These are phyloP conservation scores for Hyles vespertilio DNA, from an alignment of 1,140 invertebrate genomes.

Conservation along the genomic window DNA sequence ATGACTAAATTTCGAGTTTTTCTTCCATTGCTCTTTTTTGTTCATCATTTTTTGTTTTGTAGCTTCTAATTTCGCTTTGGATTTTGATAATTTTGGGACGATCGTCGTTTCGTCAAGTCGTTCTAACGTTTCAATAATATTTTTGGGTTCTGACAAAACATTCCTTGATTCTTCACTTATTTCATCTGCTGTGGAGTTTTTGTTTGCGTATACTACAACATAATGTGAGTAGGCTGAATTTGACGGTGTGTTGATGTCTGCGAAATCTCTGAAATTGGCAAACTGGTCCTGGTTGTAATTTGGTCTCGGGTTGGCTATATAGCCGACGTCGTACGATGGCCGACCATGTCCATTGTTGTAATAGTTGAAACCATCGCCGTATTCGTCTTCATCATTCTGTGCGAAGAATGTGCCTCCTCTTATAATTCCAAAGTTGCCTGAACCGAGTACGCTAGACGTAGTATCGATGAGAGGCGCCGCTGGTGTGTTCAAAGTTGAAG, in stretches of 20 bases:
- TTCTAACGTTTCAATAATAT: slow-evolving; percentile 87
- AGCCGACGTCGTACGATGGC: slow-evolving; percentile 77
- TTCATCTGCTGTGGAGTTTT: slow-evolving; percentile 78
- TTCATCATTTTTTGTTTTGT: slow-evolving; percentile 56
- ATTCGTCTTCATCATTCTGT: slow-evolving; percentile 73
- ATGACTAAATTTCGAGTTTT: slow-evolving; percentile 55
- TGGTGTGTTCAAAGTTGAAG: slow-evolving; percentile 26
- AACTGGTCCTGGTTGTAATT: slow-evolving; percentile 84
- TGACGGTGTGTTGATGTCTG: slow-evolving; percentile 89
- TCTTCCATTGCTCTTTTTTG: slow-evolving; percentile 69
- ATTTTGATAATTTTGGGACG: slow-evolving; percentile 80
- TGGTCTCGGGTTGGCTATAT: slow-evolving; percentile 75
- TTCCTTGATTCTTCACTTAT: slow-evolving; percentile 63
- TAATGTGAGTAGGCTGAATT: slow-evolving; percentile 88
- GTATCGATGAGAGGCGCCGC: slow-evolving; percentile 62
- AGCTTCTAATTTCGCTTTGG: slow-evolving; percentile 77
- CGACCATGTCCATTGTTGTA: slow-evolving; percentile 83
- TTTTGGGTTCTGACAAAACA: slow-evolving; percentile 80
- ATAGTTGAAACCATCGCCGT: slow-evolving; percentile 67
- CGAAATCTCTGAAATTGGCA: slow-evolving; percentile 91
- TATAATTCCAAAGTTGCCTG: slow-evolving; percentile 92
- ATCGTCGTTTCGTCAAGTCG: slow-evolving; percentile 78
- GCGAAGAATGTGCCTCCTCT: slow-evolving; percentile 90
- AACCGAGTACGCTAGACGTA: slow-evolving; percentile 80
- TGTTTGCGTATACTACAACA: slow-evolving; percentile 88